Conservation (phyloP, 2,797 vertebrate genomes). For the Hippoglossus hippoglossus region DNA sequence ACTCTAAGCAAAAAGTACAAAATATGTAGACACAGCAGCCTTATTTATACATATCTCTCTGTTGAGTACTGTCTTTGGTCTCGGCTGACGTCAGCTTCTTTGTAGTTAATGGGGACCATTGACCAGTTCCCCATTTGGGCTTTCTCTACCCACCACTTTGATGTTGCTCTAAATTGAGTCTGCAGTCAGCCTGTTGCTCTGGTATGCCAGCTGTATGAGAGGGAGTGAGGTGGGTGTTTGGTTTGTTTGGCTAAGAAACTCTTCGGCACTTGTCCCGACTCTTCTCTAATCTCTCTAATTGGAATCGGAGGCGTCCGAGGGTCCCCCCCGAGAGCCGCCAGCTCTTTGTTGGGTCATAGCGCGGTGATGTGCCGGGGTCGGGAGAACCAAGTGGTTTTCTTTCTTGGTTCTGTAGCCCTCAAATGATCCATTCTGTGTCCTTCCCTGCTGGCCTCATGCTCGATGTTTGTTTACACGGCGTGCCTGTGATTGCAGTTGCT, state of each 20-base stretch:
- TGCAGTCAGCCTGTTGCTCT: constrained; percentile 61
- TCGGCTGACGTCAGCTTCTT: constrained; percentile 39
- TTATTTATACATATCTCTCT: constrained; percentile 4
- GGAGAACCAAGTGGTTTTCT: constrained; percentile 22
- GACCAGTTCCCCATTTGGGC: constrained; percentile 55
- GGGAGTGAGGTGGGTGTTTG: constrained; percentile 18
- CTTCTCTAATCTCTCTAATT: constrained; percentile 80
- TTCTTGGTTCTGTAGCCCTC: constrained; percentile 18
- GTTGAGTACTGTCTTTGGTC: constrained; percentile 2
- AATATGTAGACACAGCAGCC: background rate
- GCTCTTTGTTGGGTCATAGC: constrained; percentile 63
- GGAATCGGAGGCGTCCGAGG: constrained; percentile 52
- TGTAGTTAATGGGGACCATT: constrained; percentile 43
- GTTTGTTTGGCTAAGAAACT: constrained; percentile 55
- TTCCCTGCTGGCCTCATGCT: background rate
- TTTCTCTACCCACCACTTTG: constrained; percentile 58
- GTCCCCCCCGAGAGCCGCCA: constrained; percentile 64
- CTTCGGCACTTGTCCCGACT: constrained; percentile 67
- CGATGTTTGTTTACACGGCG: constrained; percentile 29
- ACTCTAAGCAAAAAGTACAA: constrained; percentile 9
- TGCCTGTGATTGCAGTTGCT: constrained; percentile 11
- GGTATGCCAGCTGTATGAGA: constrained; percentile 67
- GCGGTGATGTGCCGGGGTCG: constrained; percentile 66
- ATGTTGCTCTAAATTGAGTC: constrained; percentile 59
- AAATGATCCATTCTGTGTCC: constrained; percentile 5